These are phyloP conservation scores for Galeopterus variegatus DNA, from an alignment of 2,113 vertebrate genomes.

Conservation along the genomic window DNA sequence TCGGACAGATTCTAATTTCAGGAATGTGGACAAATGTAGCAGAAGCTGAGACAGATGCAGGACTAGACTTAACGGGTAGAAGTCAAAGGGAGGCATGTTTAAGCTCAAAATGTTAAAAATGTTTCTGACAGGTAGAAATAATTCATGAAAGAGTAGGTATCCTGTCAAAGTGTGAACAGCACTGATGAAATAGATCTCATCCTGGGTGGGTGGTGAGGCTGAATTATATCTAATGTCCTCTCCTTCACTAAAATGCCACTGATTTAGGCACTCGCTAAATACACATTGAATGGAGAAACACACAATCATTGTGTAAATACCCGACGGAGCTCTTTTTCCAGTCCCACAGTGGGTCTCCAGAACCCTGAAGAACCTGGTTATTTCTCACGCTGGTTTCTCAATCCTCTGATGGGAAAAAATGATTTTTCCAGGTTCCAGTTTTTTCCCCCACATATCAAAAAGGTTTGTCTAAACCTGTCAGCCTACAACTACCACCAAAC, in stretches of 20 bases:
- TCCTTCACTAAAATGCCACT: background rate
- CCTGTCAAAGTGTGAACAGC: background rate
- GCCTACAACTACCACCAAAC: background rate
- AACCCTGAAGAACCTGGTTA: background rate
- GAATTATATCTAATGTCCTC: background rate
- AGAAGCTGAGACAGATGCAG: background rate
- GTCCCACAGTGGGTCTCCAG: background rate
- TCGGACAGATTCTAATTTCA: background rate
- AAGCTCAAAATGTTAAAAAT: background rate
- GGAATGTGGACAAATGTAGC: background rate
- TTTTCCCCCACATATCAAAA: background rate
- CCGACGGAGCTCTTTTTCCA: background rate
- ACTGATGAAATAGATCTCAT: background rate
- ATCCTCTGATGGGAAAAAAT: constrained; percentile 1
- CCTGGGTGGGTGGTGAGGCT: background rate
- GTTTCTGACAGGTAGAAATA: background rate
- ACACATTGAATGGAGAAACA: background rate
- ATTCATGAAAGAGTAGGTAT: background rate
- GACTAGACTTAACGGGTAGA: background rate
- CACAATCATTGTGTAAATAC: background rate
- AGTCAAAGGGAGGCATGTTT: background rate
- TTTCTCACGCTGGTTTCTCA: constrained; percentile 44
- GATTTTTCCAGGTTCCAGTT: background rate
- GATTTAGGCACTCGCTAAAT: background rate
- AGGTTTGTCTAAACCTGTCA: background rate